Evolutionary conservation across 2,113 vertebrate genomes (phyloP), one percentile per base, ranked within the genome.

Genomic region (Pelobates fuscus): DNA sequence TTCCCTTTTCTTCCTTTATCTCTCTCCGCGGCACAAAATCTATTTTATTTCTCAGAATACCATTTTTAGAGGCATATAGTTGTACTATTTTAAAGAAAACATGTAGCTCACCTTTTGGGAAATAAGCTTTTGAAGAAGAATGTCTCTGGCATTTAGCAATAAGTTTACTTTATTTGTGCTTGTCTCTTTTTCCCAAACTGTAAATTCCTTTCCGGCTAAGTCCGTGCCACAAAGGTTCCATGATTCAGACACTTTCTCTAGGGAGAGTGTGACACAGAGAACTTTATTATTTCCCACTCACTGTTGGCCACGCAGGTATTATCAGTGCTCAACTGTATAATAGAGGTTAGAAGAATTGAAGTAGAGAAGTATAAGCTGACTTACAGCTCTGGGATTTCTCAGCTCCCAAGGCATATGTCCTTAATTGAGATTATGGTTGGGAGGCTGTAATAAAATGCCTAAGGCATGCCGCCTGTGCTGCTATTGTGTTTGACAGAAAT

Each of bases 391-490:
- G 37, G 63, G 76, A 79, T 79, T 78, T 82, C 25, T 0, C 21
- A 78, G 77, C 70, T 85, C 78, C 78, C 72, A 81, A 0, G 0
- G 73, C 77, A 73, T 74, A 49, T 82, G 70, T 61, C 78, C 70
- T 83, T 80, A 70, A 55, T 72, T 76, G 79, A 80, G 79, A 80
- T 70, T 71, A 69, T 27, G 46, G 26, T 80, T 81, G 81, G 79
- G 70, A 76, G 78, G 37, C 59, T 66, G 59, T 27, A 71, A 41
- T 79, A 76, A 81, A 71, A 55, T 71, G 77, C 67, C 49, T 46
- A 63, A 21, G 41, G 71, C 61, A 44, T 65, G 23, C 26, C 30
- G 59, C 29, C 59, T 62, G 25, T 20, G 23, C 57, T 17, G 27
- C 64, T 27, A 61, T 62, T 37, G 5, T 17, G 15, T 24, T 32